Percentiles rank a stretch among this genome's conserved stretches.
Evolutionary conservation across 2,888 invertebrate species (phyloP).

Genomic region (Pomacea canaliculata): DNA sequence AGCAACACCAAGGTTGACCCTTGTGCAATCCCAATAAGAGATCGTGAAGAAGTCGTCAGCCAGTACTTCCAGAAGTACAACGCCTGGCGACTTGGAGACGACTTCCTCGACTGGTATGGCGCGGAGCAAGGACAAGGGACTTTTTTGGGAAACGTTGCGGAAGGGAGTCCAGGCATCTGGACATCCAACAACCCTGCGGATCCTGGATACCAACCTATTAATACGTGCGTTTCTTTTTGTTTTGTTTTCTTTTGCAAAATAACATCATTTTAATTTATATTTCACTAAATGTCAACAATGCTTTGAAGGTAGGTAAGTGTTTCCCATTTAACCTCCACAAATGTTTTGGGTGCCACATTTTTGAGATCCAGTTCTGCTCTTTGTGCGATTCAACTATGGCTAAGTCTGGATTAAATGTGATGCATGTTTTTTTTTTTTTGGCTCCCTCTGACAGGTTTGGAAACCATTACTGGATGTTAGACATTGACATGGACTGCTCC

Average conservation of each 20-base stretch:
- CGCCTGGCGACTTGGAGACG: conserved; percentile 40
- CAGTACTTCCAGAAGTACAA: conserved; percentile 33
- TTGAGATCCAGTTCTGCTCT: too few relatives aligned
- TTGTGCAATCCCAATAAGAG: conserved; percentile 39
- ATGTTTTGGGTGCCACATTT: too few relatives aligned
- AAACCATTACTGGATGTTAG: conserved; percentile 68
- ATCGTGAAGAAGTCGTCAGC: conserved; percentile 27
- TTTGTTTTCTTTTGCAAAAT: neutral
- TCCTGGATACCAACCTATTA: conserved; percentile 30
- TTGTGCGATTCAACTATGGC: too few relatives aligned
- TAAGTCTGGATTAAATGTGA: too few relatives aligned
- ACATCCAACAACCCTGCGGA: conserved; percentile 45
- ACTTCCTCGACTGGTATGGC: conserved; percentile 45
- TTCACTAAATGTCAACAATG: neutral
- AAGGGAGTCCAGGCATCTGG: conserved; percentile 45
- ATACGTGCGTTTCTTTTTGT: conserved; percentile 25
- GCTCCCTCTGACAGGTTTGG: conserved; percentile 48
- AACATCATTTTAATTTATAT: neutral
- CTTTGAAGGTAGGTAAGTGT: too few relatives aligned
- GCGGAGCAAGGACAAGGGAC: conserved; percentile 39
- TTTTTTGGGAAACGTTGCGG: conserved; percentile 28
- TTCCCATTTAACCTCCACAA: too few relatives aligned
- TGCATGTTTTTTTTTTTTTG: too few relatives aligned
- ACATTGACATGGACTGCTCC: conserved; percentile 66
- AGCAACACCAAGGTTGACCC: conserved; percentile 30